A percentile compares a stretch with the other conserved stretches of the same genome.
Conservation (phyloP, 2,888 invertebrate genomes). For the Papilio protenor region DNA sequence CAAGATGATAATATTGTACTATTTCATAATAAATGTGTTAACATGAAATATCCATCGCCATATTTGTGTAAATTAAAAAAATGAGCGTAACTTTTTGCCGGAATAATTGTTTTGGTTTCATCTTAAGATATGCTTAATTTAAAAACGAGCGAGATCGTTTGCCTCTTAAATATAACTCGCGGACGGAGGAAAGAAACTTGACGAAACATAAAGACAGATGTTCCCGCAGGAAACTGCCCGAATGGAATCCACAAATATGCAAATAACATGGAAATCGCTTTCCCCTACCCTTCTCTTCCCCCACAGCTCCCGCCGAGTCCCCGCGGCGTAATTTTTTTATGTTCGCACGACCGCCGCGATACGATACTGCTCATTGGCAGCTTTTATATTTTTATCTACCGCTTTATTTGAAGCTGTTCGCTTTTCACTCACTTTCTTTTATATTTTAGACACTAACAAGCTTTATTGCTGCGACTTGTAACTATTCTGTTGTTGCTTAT, state of each 20-base stretch:
- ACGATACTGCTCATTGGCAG: constrained; percentile 36
- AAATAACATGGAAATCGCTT: constrained; percentile 37
- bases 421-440: constrained; percentile 27
- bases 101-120: background rate
- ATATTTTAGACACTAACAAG: constrained; percentile 17
- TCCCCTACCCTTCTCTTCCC: background rate
- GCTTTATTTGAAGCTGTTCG: constrained; percentile 28
- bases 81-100: background rate
- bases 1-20: background rate
- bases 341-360: background rate
- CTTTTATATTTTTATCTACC: constrained; percentile 32
- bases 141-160: background rate
- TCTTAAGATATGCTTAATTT: background rate
- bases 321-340: constrained; percentile 12
- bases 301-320: background rate
- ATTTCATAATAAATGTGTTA: background rate
- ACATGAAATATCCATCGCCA: background rate
- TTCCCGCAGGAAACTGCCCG: constrained; percentile 33
- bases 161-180: background rate
- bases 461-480: background rate
- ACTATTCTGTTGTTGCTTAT: background rate
- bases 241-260: constrained; percentile 41
- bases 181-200: constrained; percentile 3
- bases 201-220: constrained; percentile 18
- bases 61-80: background rate